These are phyloP conservation scores for Stigmatopora argus DNA, from an alignment of 2,113 vertebrate species.

Conservation along the genomic window DNA sequence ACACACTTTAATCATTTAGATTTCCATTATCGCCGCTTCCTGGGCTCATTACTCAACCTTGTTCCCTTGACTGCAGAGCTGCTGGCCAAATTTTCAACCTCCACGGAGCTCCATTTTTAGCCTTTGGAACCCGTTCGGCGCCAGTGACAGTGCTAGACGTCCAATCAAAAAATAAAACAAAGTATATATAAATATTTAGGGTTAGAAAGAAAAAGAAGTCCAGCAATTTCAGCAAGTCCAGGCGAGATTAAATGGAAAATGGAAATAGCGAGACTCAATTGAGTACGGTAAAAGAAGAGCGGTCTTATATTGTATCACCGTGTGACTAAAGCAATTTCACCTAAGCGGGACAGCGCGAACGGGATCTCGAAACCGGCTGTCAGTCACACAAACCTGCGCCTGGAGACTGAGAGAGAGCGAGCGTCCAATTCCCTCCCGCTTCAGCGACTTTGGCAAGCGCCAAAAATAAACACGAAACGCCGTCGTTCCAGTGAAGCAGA, in stretches of 20 bases:
- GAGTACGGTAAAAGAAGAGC: slow-evolving; percentile 23
- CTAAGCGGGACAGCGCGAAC: slow-evolving; percentile 36
- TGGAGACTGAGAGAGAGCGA: slow-evolving; percentile 22
- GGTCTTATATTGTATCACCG: slow-evolving; percentile 16
- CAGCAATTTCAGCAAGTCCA: slow-evolving; percentile 29
- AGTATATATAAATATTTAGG: too few species aligned
- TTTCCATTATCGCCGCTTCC: slow-evolving; percentile 60
- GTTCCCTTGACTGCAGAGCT: slow-evolving; percentile 49
- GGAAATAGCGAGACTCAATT: slow-evolving; percentile 23
- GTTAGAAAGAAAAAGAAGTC: neutral
- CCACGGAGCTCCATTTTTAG: neutral
- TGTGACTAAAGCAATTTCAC: slow-evolving; percentile 45
- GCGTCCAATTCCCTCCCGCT: slow-evolving; percentile 33
- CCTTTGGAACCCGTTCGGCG: too few species aligned
- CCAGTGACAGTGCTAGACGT: too few species aligned
- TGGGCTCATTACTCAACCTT: slow-evolving; percentile 60
- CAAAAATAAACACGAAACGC: slow-evolving; percentile 30
- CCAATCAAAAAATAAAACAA: too few species aligned
- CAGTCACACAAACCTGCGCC: slow-evolving; percentile 51
- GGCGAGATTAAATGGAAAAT: slow-evolving; percentile 34
- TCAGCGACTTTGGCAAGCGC: slow-evolving; percentile 45
- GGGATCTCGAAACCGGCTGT: slow-evolving; percentile 39
- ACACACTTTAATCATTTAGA: slow-evolving; percentile 60
- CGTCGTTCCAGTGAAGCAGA: too few species aligned
- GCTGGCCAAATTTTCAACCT: slow-evolving; percentile 48